phyloP scores from a whole-genome alignment of 1,140 invertebrate genomes.

The Dufourea novaeangliae region DNA sequence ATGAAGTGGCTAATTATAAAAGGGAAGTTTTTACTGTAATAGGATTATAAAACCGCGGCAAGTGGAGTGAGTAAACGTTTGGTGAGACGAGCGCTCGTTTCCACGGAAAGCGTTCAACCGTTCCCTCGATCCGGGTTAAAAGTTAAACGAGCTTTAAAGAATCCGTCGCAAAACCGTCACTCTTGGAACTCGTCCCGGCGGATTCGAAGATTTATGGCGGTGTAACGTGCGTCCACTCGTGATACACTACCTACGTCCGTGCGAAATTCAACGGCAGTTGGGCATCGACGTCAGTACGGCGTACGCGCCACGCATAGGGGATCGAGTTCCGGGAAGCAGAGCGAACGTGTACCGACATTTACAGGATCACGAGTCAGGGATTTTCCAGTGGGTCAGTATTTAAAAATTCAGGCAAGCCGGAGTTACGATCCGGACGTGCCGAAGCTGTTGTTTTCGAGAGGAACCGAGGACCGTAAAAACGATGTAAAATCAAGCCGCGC shows the following conservation, averaged over 20 bases:
- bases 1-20: too few relatives aligned
- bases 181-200: not conserved
- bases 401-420: constrained; percentile 14
- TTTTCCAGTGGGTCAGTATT: not conserved
- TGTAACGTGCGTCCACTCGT: not conserved
- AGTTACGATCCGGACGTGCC: not conserved
- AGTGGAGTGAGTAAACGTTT: not conserved
- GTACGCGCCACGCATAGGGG: not conserved
- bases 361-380: not conserved
- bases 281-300: not conserved
- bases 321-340: not conserved
- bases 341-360: not conserved
- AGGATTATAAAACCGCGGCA: not conserved
- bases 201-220: constrained; percentile 10
- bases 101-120: not conserved
- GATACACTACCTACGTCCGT: not conserved
- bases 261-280: not conserved
- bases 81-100: not conserved
- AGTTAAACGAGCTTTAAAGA: not conserved
- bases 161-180: not conserved
- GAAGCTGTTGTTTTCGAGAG: not conserved
- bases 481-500: not conserved
- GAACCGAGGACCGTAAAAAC: not conserved
- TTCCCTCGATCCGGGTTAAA: not conserved
- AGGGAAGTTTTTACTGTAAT: too few relatives aligned